Evolutionary conservation across 2,113 vertebrate species (phyloP).

Genomic region (Cisticola juncidis): DNA sequence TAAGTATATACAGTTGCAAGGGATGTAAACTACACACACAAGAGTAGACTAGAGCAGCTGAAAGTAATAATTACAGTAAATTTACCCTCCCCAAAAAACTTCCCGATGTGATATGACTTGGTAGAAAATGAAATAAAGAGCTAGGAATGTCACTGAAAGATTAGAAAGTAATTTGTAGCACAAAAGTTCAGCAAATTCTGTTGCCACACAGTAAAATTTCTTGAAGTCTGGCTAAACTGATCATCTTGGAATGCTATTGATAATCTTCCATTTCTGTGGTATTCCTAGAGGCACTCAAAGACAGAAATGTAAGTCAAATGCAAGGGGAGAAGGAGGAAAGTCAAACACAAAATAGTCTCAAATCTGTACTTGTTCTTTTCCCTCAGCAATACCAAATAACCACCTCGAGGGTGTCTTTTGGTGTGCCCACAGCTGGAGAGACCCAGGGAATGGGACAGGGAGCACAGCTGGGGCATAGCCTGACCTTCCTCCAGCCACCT

Average conservation of each 20-base stretch:
- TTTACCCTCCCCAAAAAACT: background rate
- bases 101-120: background rate
- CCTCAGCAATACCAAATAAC: rapidly evolving
- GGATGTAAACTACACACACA: background rate
- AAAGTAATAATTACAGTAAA: background rate
- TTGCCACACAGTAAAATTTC: background rate
- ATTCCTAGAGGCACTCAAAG: background rate
- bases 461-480: background rate
- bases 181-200: background rate
- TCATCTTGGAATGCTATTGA: background rate
- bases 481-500: background rate
- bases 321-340: background rate
- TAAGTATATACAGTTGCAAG: background rate
- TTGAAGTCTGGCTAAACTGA: background rate
- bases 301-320: background rate
- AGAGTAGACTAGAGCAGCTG: background rate
- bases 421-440: background rate
- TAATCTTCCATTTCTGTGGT: rapidly evolving
- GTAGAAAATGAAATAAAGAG: background rate
- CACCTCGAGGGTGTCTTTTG: too few relatives aligned
- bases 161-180: background rate
- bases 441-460: too few relatives aligned
- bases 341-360: rapidly evolving
- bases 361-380: background rate
- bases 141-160: background rate